phyloP scores from a whole-genome alignment of 2,888 invertebrate species.

The Chorisops tibialis region DNA sequence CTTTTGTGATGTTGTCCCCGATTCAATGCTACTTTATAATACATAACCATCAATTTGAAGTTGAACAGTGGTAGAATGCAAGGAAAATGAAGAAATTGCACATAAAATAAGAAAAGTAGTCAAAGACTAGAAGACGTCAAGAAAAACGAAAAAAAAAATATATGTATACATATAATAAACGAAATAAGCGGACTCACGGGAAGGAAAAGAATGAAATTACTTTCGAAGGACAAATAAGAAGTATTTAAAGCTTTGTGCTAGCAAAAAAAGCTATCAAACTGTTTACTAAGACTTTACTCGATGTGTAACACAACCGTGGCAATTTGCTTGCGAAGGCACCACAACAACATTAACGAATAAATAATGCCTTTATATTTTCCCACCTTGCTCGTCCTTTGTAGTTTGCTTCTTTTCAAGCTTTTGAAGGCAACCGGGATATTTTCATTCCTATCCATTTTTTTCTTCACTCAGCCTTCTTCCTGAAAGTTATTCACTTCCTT shows the following conservation, averaged over 20 bases:
- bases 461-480: background rate
- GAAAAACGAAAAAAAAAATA: conserved; percentile 12
- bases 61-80: conserved; percentile 3
- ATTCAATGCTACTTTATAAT: conserved; percentile 18
- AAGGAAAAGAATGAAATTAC: background rate
- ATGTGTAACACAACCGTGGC: conserved; percentile 12
- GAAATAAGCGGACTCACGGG: background rate
- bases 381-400: too few species aligned
- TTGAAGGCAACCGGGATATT: background rate
- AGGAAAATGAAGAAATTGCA: background rate
- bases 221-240: background rate
- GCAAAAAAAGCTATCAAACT: background rate
- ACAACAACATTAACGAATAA: conserved; percentile 30
- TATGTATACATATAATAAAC: conserved; percentile 21
- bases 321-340: conserved; percentile 30
- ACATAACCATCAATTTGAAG: background rate
- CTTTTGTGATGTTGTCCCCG: conserved; percentile 1
- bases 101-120: background rate
- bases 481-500: background rate
- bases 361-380: conserved; percentile 14
- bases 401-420: background rate
- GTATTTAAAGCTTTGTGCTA: background rate
- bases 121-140: background rate
- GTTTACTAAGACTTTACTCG: background rate
- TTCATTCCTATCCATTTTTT: background rate